phyloP scores from a whole-genome alignment of 2,113 vertebrate species.

The Ellobius talpinus region DNA sequence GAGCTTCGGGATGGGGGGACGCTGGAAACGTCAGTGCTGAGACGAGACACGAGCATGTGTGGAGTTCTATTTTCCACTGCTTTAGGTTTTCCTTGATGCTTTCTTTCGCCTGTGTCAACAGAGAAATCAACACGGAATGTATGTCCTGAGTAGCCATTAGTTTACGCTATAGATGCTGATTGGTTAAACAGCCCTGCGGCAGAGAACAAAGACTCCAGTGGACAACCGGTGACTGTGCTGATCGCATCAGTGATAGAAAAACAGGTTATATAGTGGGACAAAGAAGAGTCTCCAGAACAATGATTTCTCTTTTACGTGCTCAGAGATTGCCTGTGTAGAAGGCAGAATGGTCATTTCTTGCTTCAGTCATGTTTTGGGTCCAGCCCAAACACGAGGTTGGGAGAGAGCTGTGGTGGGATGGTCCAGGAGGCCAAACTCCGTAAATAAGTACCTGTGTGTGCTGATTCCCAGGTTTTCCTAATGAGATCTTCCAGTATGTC shows the following conservation, averaged over 20 bases:
- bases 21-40: conserved; percentile 70
- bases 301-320: background rate
- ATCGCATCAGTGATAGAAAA: no score
- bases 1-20: conserved; percentile 85
- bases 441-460: conserved; percentile 83
- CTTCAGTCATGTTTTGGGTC: accelerated
- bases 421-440: background rate
- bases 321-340: background rate
- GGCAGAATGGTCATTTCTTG: background rate
- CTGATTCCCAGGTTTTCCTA: conserved; percentile 87
- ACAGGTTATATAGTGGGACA: background rate
- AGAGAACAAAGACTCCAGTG: background rate
- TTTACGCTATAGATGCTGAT: background rate
- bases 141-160: background rate
- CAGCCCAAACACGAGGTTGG: background rate
- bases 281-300: background rate
- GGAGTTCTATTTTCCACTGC: conserved; percentile 77
- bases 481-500: conserved; percentile 86
- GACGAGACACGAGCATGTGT: conserved; percentile 46
- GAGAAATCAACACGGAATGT: background rate
- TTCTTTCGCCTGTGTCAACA: conserved; percentile 78
- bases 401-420: accelerated
- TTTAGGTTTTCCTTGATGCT: conserved; percentile 80
- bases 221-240: background rate
- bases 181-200: background rate